Evolutionary conservation across 2,797 vertebrate genomes (phyloP).

Genomic region (Calcarius lapponicus): DNA sequence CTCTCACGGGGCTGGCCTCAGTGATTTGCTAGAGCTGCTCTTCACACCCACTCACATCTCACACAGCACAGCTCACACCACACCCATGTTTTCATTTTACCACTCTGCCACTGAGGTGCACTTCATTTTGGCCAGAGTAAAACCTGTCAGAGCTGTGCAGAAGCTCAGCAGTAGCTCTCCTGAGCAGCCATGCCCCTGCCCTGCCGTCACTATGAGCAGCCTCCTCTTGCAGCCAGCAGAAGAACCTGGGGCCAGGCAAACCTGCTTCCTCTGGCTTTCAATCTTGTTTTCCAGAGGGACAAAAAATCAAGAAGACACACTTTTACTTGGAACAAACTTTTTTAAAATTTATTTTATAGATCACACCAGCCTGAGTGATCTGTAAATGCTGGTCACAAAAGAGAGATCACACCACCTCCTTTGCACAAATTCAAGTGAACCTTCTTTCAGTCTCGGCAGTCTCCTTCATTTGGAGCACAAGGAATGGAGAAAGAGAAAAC

Average conservation of each 20-base stretch:
- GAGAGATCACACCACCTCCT: slow-evolving; percentile 52
- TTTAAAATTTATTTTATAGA: slow-evolving; percentile 75
- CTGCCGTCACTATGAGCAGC: accelerated
- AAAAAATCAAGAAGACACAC: slow-evolving; percentile 18
- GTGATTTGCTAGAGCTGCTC: background rate
- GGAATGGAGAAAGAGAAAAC: slow-evolving; percentile 63
- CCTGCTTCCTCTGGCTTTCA: background rate
- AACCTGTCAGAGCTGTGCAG: background rate
- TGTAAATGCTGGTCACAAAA: slow-evolving; percentile 70
- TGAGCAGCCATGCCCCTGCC: background rate
- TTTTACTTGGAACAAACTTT: slow-evolving; percentile 63
- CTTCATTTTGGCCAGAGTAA: background rate
- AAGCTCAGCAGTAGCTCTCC: background rate
- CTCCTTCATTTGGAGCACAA: slow-evolving; percentile 56
- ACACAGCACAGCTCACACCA: background rate
- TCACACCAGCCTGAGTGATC: slow-evolving; percentile 68
- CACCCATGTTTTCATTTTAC: background rate
- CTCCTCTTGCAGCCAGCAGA: background rate
- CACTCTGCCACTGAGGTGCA: accelerated
- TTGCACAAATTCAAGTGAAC: slow-evolving; percentile 33
- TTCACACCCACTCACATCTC: background rate
- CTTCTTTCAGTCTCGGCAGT: slow-evolving; percentile 31
- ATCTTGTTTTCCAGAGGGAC: background rate
- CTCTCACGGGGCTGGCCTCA: background rate
- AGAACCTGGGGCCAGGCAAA: background rate